Conservation (phyloP, 2,888 invertebrate species). For the Xestobium rufovillosum region DNA sequence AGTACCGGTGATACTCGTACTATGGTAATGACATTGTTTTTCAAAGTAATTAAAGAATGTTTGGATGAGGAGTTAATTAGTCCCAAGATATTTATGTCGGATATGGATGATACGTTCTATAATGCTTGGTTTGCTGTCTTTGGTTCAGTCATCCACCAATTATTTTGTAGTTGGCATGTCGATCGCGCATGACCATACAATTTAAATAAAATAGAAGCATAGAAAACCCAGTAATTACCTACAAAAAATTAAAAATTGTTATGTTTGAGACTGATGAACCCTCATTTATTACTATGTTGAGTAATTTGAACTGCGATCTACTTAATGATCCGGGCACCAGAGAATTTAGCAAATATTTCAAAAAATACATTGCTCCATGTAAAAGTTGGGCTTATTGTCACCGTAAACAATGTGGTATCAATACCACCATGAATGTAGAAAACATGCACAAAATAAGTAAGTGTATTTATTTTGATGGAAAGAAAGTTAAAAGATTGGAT, state of each 20-base stretch:
- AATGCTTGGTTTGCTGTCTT: slow-evolving; percentile 15
- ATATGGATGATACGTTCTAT: slow-evolving; percentile 15
- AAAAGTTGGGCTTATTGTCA: slow-evolving; percentile 21
- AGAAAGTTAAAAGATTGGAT: slow-evolving; percentile 24
- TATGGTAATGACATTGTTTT: slow-evolving; percentile 2
- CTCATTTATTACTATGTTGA: slow-evolving; percentile 17
- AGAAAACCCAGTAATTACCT: slow-evolving; percentile 12
- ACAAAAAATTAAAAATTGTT: slow-evolving; percentile 14
- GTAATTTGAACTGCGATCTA: slow-evolving; percentile 11
- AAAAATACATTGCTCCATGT: slow-evolving; percentile 13
- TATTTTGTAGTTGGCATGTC: slow-evolving; percentile 20
- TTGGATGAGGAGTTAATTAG: slow-evolving; percentile 7
- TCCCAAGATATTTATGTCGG: slow-evolving; percentile 18
- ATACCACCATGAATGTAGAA: slow-evolving; percentile 19
- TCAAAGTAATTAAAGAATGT: slow-evolving; percentile 4
- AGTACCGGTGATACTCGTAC: slow-evolving; percentile 7
- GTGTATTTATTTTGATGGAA: slow-evolving; percentile 23
- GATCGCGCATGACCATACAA: slow-evolving; percentile 15
- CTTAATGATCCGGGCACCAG: slow-evolving; percentile 9
- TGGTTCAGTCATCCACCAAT: slow-evolving; percentile 11
- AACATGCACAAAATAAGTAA: slow-evolving; percentile 21
- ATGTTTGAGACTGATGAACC: slow-evolving; percentile 17
- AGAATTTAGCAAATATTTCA: slow-evolving; percentile 20
- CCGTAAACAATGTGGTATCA: slow-evolving; percentile 12
- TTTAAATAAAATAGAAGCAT: slow-evolving; percentile 14